A percentile compares a stretch with the other conserved stretches of the same genome.
Evolutionary conservation across 2,888 invertebrate species (phyloP).

Genomic region (Germaria angustata): DNA sequence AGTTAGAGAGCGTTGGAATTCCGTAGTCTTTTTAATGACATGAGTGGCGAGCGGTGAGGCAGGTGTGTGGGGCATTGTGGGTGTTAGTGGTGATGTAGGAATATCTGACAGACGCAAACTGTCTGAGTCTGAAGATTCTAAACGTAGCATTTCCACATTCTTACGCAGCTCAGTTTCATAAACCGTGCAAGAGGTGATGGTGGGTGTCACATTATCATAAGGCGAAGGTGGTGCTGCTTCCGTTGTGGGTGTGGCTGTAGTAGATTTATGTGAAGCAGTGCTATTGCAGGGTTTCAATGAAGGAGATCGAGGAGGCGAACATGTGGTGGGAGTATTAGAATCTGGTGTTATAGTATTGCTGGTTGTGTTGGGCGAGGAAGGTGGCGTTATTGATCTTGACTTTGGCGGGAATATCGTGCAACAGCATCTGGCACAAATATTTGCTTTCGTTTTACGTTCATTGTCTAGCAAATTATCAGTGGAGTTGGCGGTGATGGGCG

Average conservation of each 20-base stretch:
- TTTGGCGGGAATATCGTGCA: slow-evolving; percentile 70
- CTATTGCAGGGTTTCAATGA: slow-evolving; percentile 68
- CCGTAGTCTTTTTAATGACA: slow-evolving; percentile 71
- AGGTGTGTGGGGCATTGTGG: slow-evolving; percentile 19
- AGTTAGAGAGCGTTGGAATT: slow-evolving; percentile 74
- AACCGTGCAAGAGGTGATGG: slow-evolving; percentile 54
- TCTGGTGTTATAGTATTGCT: slow-evolving; percentile 66
- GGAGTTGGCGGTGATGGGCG: slow-evolving; percentile 53
- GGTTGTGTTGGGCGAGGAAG: slow-evolving; percentile 59
- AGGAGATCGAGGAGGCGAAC: slow-evolving; percentile 71
- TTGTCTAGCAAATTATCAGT: slow-evolving; percentile 70
- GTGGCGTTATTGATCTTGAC: slow-evolving; percentile 57
- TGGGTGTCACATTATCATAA: slow-evolving; percentile 59
- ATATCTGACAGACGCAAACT: slow-evolving; percentile 39
- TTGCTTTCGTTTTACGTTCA: slow-evolving; percentile 61
- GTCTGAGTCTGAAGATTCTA: slow-evolving; percentile 60
- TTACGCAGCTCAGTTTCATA: slow-evolving; percentile 73
- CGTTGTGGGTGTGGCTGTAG: slow-evolving; percentile 65
- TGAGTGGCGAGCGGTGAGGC: slow-evolving; percentile 3
- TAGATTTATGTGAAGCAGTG: slow-evolving; percentile 68
- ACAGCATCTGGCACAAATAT: slow-evolving; percentile 78
- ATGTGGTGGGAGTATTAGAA: slow-evolving; percentile 68
- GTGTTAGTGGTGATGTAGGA: slow-evolving; percentile 23
- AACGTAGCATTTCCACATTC: slow-evolving; percentile 71
- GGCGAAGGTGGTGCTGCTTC: slow-evolving; percentile 69